These are phyloP conservation scores for Clivina fossor DNA, from an alignment of 2,888 invertebrate genomes.

Conservation along the genomic window DNA sequence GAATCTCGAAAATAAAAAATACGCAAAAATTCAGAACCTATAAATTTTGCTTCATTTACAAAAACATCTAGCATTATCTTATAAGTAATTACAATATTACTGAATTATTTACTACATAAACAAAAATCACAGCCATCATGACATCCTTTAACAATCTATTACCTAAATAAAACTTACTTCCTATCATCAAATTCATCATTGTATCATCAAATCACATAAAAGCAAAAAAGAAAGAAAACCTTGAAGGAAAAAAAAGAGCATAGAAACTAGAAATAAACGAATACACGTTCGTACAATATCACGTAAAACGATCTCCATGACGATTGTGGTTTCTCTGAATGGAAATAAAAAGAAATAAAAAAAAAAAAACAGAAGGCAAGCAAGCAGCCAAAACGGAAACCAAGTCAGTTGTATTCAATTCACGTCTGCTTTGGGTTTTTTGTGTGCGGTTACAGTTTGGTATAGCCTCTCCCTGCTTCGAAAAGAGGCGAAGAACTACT, in stretches of 20 bases:
- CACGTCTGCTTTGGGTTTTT: constrained; percentile 13
- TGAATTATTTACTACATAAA: too few relatives aligned
- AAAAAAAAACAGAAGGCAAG: background rate
- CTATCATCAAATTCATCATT: too few relatives aligned
- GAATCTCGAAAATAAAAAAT: too few relatives aligned
- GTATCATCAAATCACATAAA: too few relatives aligned
- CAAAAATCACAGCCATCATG: too few relatives aligned
- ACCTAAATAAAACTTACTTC: too few relatives aligned
- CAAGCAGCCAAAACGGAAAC: background rate
- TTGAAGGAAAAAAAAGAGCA: background rate
- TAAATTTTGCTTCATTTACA: too few relatives aligned
- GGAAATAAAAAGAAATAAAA: background rate
- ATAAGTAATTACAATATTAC: too few relatives aligned
- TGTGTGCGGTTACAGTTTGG: constrained; percentile 6
- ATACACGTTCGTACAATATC: background rate
- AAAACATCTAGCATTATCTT: too few relatives aligned
- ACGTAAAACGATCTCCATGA: background rate
- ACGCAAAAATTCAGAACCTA: too few relatives aligned
- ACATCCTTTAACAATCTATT: too few relatives aligned
- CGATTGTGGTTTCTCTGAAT: background rate
- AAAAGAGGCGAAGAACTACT: background rate
- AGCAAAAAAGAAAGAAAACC: background rate
- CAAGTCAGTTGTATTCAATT: constrained; percentile 9
- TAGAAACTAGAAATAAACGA: background rate
- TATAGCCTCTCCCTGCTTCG: background rate